Conservation (phyloP, 2,113 vertebrate genomes). For the Gallinago media region DNA sequence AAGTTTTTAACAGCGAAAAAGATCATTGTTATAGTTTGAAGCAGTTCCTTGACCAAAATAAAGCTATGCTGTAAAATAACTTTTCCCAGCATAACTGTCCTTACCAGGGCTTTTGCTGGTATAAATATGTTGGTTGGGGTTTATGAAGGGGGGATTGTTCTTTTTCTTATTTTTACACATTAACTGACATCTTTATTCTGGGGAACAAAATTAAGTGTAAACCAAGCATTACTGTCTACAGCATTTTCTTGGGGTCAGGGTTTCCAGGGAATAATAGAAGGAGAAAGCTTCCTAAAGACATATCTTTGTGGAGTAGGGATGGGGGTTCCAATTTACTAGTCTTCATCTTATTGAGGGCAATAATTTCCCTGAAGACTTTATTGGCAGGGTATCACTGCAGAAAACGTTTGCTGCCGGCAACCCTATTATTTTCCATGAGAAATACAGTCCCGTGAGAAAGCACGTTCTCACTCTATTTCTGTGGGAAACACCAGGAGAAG, state of each 20-base stretch:
- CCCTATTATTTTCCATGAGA: conserved; percentile 69
- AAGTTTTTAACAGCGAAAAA: not conserved
- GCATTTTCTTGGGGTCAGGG: conserved; percentile 32
- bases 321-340: conserved; percentile 67
- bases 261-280: conserved; percentile 60
- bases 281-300: conserved; percentile 61
- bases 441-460: conserved; percentile 78
- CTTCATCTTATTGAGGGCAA: conserved; percentile 68
- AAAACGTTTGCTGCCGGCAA: conserved; percentile 54
- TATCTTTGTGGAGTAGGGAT: conserved; percentile 63
- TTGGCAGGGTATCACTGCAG: conserved; percentile 65
- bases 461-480: conserved; percentile 60
- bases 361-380: conserved; percentile 74
- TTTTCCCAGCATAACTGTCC: not conserved
- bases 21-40: not conserved
- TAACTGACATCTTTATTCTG: conserved; percentile 58
- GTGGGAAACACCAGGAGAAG: conserved; percentile 78
- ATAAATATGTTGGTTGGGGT: not conserved
- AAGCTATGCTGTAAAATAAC: not conserved
- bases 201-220: conserved; percentile 54
- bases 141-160: not conserved
- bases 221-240: conserved; percentile 27
- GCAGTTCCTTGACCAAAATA: not conserved
- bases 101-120: not conserved
- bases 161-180: not conserved